A percentile compares a stretch with the other conserved stretches of the same genome.
Conservation (phyloP, 2,797 vertebrate genomes). For the Bothrops alternatus region DNA sequence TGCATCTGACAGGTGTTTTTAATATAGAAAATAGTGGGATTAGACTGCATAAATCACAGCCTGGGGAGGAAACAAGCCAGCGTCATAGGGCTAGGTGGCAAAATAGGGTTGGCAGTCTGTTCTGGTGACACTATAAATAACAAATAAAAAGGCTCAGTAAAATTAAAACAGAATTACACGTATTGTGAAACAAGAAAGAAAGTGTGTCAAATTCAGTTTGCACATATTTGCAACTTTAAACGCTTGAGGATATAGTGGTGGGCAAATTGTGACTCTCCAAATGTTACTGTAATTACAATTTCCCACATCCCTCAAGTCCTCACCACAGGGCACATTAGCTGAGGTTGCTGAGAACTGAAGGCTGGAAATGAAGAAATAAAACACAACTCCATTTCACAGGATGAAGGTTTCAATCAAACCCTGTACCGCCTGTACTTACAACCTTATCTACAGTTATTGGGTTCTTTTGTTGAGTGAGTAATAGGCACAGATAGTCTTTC, state of each 20-base stretch:
- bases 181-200: not conserved
- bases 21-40: not conserved
- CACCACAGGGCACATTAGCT: not conserved
- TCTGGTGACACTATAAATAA: not conserved
- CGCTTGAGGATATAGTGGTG: not conserved
- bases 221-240: not conserved
- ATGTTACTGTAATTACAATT: not conserved
- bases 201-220: not conserved
- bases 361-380: not conserved
- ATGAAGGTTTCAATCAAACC: constrained; percentile 40
- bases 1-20: not conserved
- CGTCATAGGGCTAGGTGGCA: not conserved
- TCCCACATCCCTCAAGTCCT: not conserved
- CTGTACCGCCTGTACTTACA: constrained; percentile 1
- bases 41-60: not conserved
- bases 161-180: not conserved
- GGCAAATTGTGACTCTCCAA: not conserved
- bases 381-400: constrained; percentile 1
- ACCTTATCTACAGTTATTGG: constrained; percentile 31
- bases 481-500: constrained; percentile 46
- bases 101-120: not conserved
- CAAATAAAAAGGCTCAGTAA: not conserved
- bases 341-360: not conserved
- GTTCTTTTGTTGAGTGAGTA: constrained; percentile 63
- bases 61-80: not conserved